A percentile compares a stretch with the other conserved stretches of the same genome.
Evolutionary conservation across 2,888 invertebrate species (phyloP).

Genomic region (Tryphoninae sp.): DNA sequence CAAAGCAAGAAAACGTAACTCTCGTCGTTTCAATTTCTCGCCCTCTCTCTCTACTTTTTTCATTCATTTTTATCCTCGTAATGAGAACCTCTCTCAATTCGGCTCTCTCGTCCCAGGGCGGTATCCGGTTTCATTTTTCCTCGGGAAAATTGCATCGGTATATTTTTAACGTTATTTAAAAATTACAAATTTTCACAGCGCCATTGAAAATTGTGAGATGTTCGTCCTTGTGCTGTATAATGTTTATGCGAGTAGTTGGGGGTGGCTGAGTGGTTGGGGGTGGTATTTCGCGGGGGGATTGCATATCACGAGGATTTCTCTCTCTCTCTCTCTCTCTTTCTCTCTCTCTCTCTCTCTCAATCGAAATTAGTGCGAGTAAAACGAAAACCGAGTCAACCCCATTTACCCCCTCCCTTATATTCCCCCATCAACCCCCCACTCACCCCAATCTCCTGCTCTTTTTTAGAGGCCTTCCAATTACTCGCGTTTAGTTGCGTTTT

Average conservation of each 20-base stretch:
- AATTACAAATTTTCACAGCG: constrained; percentile 26
- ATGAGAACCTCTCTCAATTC: constrained; percentile 51
- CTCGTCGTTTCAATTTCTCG: constrained; percentile 33
- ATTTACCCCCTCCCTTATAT: constrained; percentile 60
- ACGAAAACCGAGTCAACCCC: constrained; percentile 66
- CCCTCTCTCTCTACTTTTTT: constrained; percentile 13
- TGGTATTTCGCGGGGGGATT: constrained; percentile 1
- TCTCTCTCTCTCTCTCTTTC: constrained; percentile 62
- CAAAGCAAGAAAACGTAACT: constrained; percentile 45
- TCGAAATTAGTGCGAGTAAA: constrained; percentile 71
- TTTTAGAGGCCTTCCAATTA: constrained; percentile 77
- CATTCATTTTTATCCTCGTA: constrained; percentile 48
- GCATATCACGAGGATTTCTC: constrained; percentile 52
- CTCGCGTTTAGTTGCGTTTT: constrained; percentile 81
- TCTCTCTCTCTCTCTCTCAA: constrained; percentile 62
- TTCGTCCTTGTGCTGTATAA: constrained; percentile 60
- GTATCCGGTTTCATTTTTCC: constrained; percentile 29
- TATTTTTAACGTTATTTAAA: constrained; percentile 22
- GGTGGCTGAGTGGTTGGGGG: constrained; percentile 7
- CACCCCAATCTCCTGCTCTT: constrained; percentile 12
- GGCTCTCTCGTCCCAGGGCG: constrained; percentile 17
- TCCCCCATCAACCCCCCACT: background rate
- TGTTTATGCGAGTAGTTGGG: constrained; percentile 34
- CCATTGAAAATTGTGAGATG: constrained; percentile 43
- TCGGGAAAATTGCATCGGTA: background rate